Conservation (phyloP, 2,888 invertebrate species). For the Lasioglossum lativentre region DNA sequence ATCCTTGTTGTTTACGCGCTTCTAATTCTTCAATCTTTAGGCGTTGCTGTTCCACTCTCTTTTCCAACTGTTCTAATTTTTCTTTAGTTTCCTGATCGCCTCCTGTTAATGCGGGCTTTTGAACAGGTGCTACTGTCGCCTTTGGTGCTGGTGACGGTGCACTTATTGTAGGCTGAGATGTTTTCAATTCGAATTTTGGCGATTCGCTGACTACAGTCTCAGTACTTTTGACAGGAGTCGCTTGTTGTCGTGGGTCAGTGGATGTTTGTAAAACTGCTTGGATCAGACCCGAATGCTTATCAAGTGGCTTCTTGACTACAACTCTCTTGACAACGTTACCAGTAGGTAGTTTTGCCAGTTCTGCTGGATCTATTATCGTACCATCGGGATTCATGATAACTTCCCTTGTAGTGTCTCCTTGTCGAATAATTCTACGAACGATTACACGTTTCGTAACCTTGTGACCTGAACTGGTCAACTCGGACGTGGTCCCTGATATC, state of each 20-base stretch:
- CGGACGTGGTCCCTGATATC: background rate
- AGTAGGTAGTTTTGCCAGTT: constrained; percentile 82
- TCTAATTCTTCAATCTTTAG: constrained; percentile 82
- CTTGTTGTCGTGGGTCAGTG: constrained; percentile 49
- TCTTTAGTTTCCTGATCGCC: constrained; percentile 82
- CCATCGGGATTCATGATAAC: constrained; percentile 84
- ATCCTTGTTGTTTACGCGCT: constrained; percentile 81
- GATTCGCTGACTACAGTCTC: constrained; percentile 63
- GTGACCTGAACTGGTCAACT: constrained; percentile 61
- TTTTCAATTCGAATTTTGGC: constrained; percentile 79
- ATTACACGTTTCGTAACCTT: constrained; percentile 82
- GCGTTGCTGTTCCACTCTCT: constrained; percentile 81
- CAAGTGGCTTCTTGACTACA: constrained; percentile 81
- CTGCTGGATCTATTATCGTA: constrained; percentile 82
- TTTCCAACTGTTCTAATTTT: constrained; percentile 82
- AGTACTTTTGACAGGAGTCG: constrained; percentile 32
- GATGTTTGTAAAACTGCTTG: constrained; percentile 76
- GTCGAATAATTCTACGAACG: constrained; percentile 82
- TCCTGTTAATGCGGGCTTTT: constrained; percentile 70
- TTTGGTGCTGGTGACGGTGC: constrained; percentile 47
- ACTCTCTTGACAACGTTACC: constrained; percentile 83
- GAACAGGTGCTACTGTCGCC: constrained; percentile 44
- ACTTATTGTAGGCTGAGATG: constrained; percentile 69
- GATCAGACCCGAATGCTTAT: constrained; percentile 74
- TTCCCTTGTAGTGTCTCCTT: constrained; percentile 82